These are phyloP conservation scores for Lasioglossum albipes DNA, from an alignment of 1,140 invertebrate genomes.

Conservation along the genomic window DNA sequence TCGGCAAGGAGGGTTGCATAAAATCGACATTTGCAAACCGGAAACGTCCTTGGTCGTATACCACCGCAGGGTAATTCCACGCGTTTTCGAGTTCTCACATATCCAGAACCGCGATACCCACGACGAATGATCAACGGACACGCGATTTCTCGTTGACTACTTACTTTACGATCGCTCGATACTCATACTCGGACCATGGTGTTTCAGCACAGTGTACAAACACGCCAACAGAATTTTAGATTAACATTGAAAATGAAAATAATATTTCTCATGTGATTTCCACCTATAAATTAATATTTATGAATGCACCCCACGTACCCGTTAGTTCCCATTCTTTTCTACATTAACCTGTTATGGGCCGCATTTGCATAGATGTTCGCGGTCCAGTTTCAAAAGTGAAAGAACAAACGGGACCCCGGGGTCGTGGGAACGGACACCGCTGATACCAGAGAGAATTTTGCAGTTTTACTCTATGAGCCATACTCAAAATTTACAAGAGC, in stretches of 20 bases:
- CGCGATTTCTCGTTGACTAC: slow-evolving; percentile 26
- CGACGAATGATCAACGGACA: slow-evolving; percentile 18
- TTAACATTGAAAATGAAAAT: too few species aligned
- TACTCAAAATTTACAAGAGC: not conserved
- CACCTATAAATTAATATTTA: too few species aligned
- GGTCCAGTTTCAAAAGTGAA: not conserved
- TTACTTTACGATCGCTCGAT: slow-evolving; percentile 10
- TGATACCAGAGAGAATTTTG: not conserved
- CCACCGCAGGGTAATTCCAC: not conserved
- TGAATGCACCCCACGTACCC: too few species aligned
- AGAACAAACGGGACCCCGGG: not conserved
- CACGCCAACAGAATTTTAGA: too few species aligned
- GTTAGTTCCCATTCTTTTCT: not conserved
- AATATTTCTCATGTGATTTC: too few species aligned
- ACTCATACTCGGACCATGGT: not conserved
- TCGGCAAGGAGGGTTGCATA: not conserved
- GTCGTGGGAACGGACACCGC: not conserved
- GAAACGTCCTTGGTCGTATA: slow-evolving; percentile 27
- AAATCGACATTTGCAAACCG: slow-evolving; percentile 1
- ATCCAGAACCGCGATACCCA: slow-evolving; percentile 16
- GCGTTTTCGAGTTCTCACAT: slow-evolving; percentile 27
- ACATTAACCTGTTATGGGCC: not conserved
- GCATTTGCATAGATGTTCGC: not conserved
- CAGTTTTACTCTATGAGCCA: not conserved
- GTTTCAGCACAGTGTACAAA: not conserved